Conservation (phyloP, 2,797 vertebrate genomes). For the Phoebastria nigripes region DNA sequence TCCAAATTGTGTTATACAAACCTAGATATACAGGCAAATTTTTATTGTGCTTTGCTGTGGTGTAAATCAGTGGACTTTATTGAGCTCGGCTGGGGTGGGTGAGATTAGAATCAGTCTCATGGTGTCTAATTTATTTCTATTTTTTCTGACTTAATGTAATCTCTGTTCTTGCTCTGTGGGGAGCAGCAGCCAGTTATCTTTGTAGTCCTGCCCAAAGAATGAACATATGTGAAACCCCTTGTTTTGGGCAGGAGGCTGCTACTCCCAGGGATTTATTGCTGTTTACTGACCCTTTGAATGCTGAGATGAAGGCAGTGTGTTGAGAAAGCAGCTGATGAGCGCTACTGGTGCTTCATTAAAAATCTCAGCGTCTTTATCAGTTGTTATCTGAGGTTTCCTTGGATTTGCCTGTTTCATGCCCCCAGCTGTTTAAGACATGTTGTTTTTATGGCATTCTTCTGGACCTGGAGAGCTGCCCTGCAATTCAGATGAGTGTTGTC, state of each 20-base stretch:
- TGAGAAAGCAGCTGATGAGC: not conserved
- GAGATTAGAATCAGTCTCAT: slow-evolving; percentile 38
- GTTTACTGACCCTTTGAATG: not conserved
- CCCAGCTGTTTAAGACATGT: not conserved
- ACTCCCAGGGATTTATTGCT: not conserved
- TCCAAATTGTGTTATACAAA: slow-evolving; percentile 56
- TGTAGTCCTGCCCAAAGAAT: not conserved
- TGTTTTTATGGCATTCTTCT: not conserved
- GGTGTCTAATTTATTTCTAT: slow-evolving; percentile 57
- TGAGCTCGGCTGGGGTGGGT: slow-evolving; percentile 13
- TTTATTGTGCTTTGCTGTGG: slow-evolving; percentile 34
- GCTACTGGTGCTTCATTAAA: not conserved
- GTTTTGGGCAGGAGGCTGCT: slow-evolving; percentile 24
- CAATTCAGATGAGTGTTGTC: not conserved
- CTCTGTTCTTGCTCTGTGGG: slow-evolving; percentile 1
- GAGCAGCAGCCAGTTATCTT: slow-evolving; percentile 32
- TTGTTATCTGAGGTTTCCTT: not conserved
- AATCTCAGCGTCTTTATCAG: not conserved
- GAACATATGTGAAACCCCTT: not conserved
- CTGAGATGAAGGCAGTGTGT: not conserved
- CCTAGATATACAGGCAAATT: slow-evolving; percentile 28
- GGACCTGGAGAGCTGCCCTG: not conserved
- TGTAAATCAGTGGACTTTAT: not conserved
- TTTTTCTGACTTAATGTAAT: slow-evolving; percentile 34
- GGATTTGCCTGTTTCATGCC: not conserved